phyloP scores from a whole-genome alignment of 2,888 invertebrate species.

The Scaptomyza tumidula region DNA sequence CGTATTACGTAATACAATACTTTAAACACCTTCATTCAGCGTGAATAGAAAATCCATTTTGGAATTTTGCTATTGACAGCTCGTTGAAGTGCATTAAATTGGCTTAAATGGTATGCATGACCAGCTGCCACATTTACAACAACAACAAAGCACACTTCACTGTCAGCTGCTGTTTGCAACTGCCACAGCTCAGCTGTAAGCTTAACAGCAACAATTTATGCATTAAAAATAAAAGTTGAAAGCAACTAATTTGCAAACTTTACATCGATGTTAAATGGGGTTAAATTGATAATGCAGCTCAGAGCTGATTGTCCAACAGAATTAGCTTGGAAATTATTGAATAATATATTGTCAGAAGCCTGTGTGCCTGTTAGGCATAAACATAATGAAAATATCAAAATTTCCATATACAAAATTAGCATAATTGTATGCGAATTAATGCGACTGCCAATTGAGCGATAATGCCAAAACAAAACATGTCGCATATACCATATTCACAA shows the following conservation, averaged over 20 bases:
- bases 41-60: conserved; percentile 2
- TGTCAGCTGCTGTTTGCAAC: not conserved
- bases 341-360: conserved; percentile 18
- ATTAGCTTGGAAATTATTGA: conserved; percentile 35
- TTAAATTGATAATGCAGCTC: not conserved
- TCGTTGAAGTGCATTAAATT: conserved; percentile 31
- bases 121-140: conserved; percentile 25
- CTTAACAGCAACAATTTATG: not conserved
- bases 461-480: conserved; percentile 42
- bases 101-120: conserved; percentile 43
- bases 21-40: conserved; percentile 29
- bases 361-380: conserved; percentile 3
- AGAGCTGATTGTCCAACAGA: conserved; percentile 5
- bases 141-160: too few species aligned
- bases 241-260: not conserved
- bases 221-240: not conserved
- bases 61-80: not conserved
- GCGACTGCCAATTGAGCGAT: conserved; percentile 46
- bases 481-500: conserved; percentile 6
- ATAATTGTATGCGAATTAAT: conserved; percentile 44
- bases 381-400: conserved; percentile 27
- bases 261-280: not conserved
- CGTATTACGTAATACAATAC: conserved; percentile 40
- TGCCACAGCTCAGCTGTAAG: not conserved
- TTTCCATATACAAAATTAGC: conserved; percentile 48